These are phyloP conservation scores for Rhodinocichla rosea DNA, from an alignment of 2,113 vertebrate species.

Conservation along the genomic window DNA sequence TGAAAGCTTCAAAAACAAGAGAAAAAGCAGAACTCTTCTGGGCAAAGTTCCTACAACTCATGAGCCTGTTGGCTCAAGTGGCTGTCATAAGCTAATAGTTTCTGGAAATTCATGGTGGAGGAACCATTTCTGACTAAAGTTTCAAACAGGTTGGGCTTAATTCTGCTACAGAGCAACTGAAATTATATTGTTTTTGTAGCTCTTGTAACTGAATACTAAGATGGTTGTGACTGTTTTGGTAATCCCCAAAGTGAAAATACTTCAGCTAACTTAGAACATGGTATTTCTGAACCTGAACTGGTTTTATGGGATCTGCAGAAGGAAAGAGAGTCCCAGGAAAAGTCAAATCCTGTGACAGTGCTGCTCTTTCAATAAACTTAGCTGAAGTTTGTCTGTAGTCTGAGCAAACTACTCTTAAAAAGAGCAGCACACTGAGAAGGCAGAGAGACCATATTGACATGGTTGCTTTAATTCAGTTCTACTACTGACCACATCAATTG, in stretches of 20 bases:
- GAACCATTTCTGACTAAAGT: not conserved
- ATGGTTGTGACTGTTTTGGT: not conserved
- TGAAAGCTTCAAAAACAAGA: not conserved
- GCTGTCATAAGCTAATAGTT: not conserved
- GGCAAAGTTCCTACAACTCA: not conserved
- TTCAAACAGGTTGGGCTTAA: not conserved
- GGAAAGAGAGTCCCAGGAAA: not conserved
- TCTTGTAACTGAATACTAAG: not conserved
- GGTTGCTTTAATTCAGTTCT: not conserved
- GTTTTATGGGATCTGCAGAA: not conserved
- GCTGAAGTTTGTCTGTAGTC: not conserved
- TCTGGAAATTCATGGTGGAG: not conserved
- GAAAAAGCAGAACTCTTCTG: not conserved
- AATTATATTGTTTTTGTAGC: not conserved
- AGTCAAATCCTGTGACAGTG: not conserved
- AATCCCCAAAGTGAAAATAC: not conserved
- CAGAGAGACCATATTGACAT: not conserved
- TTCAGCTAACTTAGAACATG: not conserved
- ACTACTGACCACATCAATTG: not conserved
- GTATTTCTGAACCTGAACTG: not conserved
- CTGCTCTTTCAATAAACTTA: not conserved
- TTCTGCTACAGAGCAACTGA: not conserved
- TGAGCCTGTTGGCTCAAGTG: not conserved
- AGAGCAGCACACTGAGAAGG: not conserved
- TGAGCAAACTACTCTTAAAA: not conserved